These are phyloP conservation scores for Gambusia holbrooki DNA, from an alignment of 2,113 vertebrate species.

Conservation along the genomic window DNA sequence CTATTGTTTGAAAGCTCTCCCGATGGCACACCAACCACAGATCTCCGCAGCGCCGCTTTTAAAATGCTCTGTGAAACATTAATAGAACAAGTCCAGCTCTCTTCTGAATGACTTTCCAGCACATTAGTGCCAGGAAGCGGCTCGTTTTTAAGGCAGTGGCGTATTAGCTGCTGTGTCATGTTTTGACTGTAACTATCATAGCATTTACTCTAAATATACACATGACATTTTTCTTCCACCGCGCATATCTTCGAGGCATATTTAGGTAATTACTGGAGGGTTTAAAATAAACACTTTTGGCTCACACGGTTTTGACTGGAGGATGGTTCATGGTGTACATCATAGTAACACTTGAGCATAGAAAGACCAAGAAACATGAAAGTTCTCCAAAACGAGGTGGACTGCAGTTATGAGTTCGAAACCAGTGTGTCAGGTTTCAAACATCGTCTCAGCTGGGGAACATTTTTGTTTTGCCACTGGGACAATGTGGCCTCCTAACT, in stretches of 20 bases:
- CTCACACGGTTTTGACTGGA: conserved; percentile 58
- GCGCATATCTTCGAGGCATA: conserved; percentile 72
- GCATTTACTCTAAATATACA: conserved; percentile 75
- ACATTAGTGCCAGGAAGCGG: conserved; percentile 73
- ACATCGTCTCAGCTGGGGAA: conserved; percentile 32
- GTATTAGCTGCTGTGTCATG: conserved; percentile 63
- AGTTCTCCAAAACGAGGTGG: conserved; percentile 27
- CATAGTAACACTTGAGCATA: conserved; percentile 44
- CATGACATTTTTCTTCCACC: conserved; percentile 63
- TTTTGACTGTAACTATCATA: conserved; percentile 71
- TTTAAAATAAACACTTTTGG: conserved; percentile 77
- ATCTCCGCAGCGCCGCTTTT: conserved; percentile 39
- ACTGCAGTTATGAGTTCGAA: conserved; percentile 37
- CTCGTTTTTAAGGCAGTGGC: conserved; percentile 71
- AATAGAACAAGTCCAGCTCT: conserved; percentile 70
- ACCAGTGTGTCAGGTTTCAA: conserved; percentile 28
- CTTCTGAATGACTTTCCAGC: conserved; percentile 70
- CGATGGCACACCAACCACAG: conserved; percentile 42
- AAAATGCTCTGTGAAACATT: conserved; percentile 71
- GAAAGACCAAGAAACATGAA: conserved; percentile 51
- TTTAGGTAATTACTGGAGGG: conserved; percentile 72
- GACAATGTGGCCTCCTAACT: conserved; percentile 36
- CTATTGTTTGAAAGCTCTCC: conserved; percentile 63
- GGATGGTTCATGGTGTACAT: conserved; percentile 44
- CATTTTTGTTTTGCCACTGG: conserved; percentile 22